Conservation (phyloP, 2,113 vertebrate genomes). For the Thunnus maccoyii region DNA sequence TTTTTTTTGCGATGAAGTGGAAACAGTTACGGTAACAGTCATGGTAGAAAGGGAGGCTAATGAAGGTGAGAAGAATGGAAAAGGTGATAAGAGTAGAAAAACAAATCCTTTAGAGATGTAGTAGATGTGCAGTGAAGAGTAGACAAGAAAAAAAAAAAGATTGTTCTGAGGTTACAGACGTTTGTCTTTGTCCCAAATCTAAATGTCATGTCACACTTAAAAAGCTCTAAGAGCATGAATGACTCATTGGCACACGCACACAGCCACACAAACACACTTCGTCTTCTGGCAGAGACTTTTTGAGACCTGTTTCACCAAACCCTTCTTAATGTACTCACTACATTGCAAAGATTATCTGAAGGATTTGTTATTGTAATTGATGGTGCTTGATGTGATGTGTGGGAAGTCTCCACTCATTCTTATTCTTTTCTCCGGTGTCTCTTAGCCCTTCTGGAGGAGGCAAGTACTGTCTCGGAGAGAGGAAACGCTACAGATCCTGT, state of each 20-base stretch:
- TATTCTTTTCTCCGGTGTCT: slow-evolving; percentile 76
- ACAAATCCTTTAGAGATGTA: slow-evolving; percentile 23
- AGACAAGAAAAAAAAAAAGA: neutral
- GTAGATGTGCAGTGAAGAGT: slow-evolving; percentile 23
- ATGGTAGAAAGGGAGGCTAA: slow-evolving; percentile 25
- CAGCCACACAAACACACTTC: slow-evolving; percentile 52
- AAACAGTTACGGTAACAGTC: slow-evolving; percentile 11
- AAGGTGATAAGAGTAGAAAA: slow-evolving; percentile 27
- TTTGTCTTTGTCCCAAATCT: slow-evolving; percentile 32
- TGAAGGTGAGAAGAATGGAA: slow-evolving; percentile 31
- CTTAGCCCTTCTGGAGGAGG: slow-evolving; percentile 96
- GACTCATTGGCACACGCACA: slow-evolving; percentile 45
- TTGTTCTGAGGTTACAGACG: slow-evolving; percentile 41
- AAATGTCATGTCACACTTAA: slow-evolving; percentile 66
- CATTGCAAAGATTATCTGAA: neutral
- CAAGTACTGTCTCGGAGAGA: slow-evolving; percentile 98
- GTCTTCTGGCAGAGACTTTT: slow-evolving; percentile 37
- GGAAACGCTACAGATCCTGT: slow-evolving; percentile 96
- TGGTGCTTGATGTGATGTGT: slow-evolving; percentile 8
- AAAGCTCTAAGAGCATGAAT: slow-evolving; percentile 61
- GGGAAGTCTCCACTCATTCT: slow-evolving; percentile 38
- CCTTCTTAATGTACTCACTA: neutral
- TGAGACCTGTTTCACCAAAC: neutral
- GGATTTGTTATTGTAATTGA: neutral
- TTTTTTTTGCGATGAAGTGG: slow-evolving; percentile 30